Base-by-base conservation (phyloP, 2,797 vertebrate species). In the Zenarchopterus dispar region DNA sequence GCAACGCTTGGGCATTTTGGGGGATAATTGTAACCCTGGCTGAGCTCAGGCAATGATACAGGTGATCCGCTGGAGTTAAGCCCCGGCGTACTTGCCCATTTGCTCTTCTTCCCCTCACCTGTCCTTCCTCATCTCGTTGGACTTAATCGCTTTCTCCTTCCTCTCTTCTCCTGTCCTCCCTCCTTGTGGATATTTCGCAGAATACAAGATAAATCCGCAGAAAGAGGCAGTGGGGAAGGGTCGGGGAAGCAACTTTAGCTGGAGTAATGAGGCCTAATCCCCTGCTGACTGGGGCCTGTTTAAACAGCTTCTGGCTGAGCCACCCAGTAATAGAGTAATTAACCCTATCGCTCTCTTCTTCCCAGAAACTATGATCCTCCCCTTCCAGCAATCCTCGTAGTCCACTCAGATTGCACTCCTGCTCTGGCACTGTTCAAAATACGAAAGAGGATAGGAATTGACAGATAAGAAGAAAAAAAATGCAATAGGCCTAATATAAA, bases 181-280 rank as follows among this genome's bases (percentile, higher is more conserved):
- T 67, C 45, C 71, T 55, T 85, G 94, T 96, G 93, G 93, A 92
- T 95, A 96, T 97, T 94, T 94, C 74, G 86, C 81, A 90, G 93
- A 83, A 95, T 86, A 94, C 36, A 39, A 39, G 36, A 93, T 84
- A 94, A 93, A 92, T 91, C 90, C 84, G 47, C 84, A 75, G 92
- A 91, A 91, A 93, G 87, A 92, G 92, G 88, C 84, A 55, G 78
- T 56, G 85, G 77, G 91, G 88, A 92, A 89, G 93, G 96, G 95
- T 96, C 94, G 89, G 84, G 48, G 81, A 85, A 95, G 95, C 95
- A 95, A 94, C 96, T 96, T 98, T 97, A 96, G 95, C 95, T 95
- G 94, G 93, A 96, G 97, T 98, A 99, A 98, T 96, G 96, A 97
- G 95, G 95, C 96, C 95, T 95, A 97, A 97, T 97, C 95, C 92